phyloP scores from a whole-genome alignment of 1,140 invertebrate genomes.

The Alviniconcha marisindica region DNA sequence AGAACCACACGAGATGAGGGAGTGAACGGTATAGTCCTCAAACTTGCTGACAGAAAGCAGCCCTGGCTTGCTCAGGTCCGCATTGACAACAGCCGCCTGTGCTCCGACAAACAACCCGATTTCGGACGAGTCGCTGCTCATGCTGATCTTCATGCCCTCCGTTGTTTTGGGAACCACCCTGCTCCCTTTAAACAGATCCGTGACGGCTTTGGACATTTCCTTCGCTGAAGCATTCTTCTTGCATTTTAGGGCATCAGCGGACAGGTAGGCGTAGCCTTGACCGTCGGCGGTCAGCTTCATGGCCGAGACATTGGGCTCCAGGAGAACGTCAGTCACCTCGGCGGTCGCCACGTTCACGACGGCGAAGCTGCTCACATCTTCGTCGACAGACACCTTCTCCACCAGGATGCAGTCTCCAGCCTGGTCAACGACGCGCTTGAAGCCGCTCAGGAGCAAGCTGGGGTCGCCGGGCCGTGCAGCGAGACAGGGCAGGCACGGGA shows the following conservation, averaged over 20 bases:
- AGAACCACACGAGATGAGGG: neutral
- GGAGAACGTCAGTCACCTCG: slow-evolving; percentile 22
- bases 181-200: slow-evolving; percentile 5
- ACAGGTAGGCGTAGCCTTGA: neutral
- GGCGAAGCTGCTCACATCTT: slow-evolving; percentile 19
- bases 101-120: neutral
- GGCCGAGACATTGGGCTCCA: neutral
- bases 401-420: slow-evolving; percentile 26
- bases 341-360: slow-evolving; percentile 23
- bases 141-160: slow-evolving; percentile 5
- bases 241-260: neutral
- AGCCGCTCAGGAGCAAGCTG: slow-evolving; percentile 27
- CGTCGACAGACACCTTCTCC: slow-evolving; percentile 1
- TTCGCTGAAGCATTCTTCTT: neutral
- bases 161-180: slow-evolving; percentile 18
- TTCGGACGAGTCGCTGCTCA: neutral
- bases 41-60: neutral
- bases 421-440: slow-evolving; percentile 25
- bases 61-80: neutral
- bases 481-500: slow-evolving; percentile 61
- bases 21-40: neutral
- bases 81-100: neutral
- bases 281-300: slow-evolving; percentile 14
- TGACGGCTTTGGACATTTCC: neutral
- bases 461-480: slow-evolving; percentile 47